Evolutionary conservation across 30 jellyfish, hydroid and myxozoan genomes (phyloP), one percentile per base, ranked within the genome.

Genomic region (Aurelia aurita): DNA sequence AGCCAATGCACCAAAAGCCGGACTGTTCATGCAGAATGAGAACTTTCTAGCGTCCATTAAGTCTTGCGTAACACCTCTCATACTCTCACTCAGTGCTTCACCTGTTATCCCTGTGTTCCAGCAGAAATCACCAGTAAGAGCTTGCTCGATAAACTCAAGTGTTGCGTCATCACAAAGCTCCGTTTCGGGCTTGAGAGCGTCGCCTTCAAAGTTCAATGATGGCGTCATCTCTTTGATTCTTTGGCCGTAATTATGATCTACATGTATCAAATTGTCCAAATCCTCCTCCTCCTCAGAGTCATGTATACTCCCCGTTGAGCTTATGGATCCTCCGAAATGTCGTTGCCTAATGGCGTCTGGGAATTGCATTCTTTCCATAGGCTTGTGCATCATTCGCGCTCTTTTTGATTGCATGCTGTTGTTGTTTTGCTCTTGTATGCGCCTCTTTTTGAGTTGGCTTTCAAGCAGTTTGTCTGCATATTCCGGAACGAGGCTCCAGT

Each of bases 401-500:
- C 97, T 71, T 84, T 95, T 95, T 18, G 92, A 64, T 45, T 69
- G 85, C 62, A 53, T 69, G 61, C 47, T 78, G 75, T 74, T 69
- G 72, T 49, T 70, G 84, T 87, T 90, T 28, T 77, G 86, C 92
- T 90, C 93, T n/a, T 97, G 90, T 34, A 97, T 21, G 16, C 97
- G 93, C 53, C 99, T 69, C 74, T 95, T 95, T 58, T 97, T 86
- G 72, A 82, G 46, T 47, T 80, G 90, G 44, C 96, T 89, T 69
- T 95, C 99, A 34, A 95, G 79, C 28, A 95, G 80, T 72, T 89
- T 89, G 32, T 95, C 96, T 0, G 99, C 99, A 69, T 73, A 95
- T 45, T 95, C 99, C 10, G 98, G 95, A 18, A 95, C 98, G 59
- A 95, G 89, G 35, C 96, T 86, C 99, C 99, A 96, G 68, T 96